Evolutionary conservation across 2,797 vertebrate genomes (phyloP).

Genomic region (Ciconia nigra): DNA sequence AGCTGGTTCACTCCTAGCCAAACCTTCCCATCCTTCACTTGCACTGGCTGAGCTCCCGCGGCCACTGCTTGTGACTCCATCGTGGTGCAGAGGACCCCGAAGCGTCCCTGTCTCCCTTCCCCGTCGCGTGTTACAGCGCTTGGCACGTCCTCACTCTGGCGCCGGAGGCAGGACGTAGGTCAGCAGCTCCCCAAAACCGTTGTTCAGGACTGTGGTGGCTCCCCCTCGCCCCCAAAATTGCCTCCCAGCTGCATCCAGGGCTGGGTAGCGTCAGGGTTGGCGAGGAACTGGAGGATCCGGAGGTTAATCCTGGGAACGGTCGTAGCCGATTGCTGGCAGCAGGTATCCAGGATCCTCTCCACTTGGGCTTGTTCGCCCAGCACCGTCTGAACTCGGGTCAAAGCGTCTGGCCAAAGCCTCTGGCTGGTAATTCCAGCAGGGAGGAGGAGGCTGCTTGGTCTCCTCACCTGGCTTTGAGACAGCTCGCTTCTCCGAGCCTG

Average conservation of each 20-base stretch:
- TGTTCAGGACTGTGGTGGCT: accelerated
- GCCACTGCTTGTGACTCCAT: not conserved
- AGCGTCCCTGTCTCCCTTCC: accelerated
- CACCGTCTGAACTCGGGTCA: accelerated
- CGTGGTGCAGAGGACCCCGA: accelerated
- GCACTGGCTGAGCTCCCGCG: accelerated
- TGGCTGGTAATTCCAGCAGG: too few relatives aligned
- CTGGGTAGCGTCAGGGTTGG: not conserved
- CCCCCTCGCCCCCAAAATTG: accelerated
- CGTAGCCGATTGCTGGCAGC: accelerated
- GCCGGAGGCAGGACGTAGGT: accelerated
- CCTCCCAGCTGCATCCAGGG: not conserved
- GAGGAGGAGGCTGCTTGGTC: not conserved
- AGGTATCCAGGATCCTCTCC: too few relatives aligned
- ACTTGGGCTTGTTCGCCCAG: not conserved
- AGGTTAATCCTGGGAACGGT: not conserved
- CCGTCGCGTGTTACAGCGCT: accelerated
- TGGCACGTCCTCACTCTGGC: accelerated
- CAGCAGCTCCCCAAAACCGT: accelerated
- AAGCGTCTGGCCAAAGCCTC: not conserved
- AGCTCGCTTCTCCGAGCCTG: not conserved
- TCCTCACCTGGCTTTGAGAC: not conserved
- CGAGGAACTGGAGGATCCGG: not conserved
- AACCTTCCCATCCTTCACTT: not conserved
- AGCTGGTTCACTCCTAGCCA: not conserved